phyloP scores from a whole-genome alignment of 2,797 vertebrate species.

The Fistularia commersonii region DNA sequence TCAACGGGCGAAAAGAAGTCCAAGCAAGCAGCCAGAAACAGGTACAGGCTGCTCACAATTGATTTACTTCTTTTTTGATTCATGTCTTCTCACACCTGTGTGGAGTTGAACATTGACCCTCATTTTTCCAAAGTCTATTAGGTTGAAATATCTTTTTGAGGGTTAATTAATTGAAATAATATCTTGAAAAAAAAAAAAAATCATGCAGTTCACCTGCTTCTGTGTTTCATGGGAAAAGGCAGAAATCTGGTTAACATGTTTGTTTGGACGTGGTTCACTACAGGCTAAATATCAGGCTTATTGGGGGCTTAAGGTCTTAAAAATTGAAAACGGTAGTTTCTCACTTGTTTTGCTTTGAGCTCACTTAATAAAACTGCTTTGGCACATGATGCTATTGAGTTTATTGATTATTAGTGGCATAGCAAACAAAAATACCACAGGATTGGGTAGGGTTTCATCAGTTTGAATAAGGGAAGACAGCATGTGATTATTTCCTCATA shows the following conservation, averaged over 20 bases:
- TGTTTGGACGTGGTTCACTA: slow-evolving; percentile 30
- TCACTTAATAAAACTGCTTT: slow-evolving; percentile 51
- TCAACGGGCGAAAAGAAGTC: slow-evolving; percentile 86
- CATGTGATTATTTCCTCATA: slow-evolving; percentile 33
- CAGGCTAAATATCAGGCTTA: slow-evolving; percentile 37
- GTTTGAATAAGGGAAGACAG: slow-evolving; percentile 63
- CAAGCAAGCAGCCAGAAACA: slow-evolving; percentile 72
- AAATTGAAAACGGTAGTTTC: slow-evolving; percentile 49
- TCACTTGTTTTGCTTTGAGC: slow-evolving; percentile 39
- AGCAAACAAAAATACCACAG: slow-evolving; percentile 57
- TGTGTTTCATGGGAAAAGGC: slow-evolving; percentile 16
- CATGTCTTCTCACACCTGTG: too few relatives aligned
- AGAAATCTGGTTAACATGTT: slow-evolving; percentile 28
- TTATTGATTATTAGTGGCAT: slow-evolving; percentile 73
- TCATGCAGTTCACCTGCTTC: slow-evolving; percentile 36
- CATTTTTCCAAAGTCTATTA: too few relatives aligned
- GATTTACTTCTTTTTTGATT: neutral
- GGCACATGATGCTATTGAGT: slow-evolving; percentile 46
- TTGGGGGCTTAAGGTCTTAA: slow-evolving; percentile 29
- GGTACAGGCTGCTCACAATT: slow-evolving; percentile 38
- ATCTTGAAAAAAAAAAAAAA: slow-evolving; percentile 1
- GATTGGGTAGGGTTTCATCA: slow-evolving; percentile 63
- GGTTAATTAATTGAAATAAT: neutral
- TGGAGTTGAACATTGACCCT: too few relatives aligned
- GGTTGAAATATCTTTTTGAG: slow-evolving; percentile 2